Conservation (phyloP, 2,797 vertebrate genomes). For the Ibycter americanus region DNA sequence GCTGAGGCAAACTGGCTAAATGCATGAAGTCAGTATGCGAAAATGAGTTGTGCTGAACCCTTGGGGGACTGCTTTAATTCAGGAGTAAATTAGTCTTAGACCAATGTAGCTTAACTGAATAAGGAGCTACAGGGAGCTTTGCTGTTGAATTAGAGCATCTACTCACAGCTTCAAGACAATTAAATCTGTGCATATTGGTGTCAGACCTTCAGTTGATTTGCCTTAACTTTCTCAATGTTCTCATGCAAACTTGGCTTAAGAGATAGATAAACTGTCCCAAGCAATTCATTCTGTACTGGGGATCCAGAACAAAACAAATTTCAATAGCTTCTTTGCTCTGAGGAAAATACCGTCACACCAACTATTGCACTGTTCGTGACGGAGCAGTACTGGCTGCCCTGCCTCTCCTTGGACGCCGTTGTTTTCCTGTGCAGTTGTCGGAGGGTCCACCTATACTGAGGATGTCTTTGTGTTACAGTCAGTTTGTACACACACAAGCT, state of each 20-base stretch:
- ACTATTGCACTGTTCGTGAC: background rate
- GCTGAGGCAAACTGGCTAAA: background rate
- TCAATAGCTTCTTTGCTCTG: background rate
- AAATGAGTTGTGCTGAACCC: constrained; percentile 27
- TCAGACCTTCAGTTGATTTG: background rate
- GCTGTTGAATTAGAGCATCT: constrained; percentile 42
- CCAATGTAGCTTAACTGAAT: constrained; percentile 41
- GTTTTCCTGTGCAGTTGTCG: background rate
- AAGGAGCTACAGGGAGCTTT: constrained; percentile 39
- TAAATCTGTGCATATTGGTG: background rate
- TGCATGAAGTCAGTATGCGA: background rate
- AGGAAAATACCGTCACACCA: background rate
- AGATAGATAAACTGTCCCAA: background rate
- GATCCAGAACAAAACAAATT: background rate
- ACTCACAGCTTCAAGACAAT: constrained; percentile 19
- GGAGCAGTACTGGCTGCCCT: background rate
- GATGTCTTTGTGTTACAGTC: background rate
- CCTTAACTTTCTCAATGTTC: background rate
- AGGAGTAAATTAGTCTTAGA: constrained; percentile 44
- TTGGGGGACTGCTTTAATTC: constrained; percentile 37
- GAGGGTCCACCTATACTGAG: background rate
- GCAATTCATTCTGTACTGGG: background rate
- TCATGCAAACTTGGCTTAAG: background rate
- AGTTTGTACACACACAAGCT: background rate
- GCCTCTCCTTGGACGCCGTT: background rate